Conservation (phyloP, 2,888 invertebrate genomes). For the Hyppa rectilinea region DNA sequence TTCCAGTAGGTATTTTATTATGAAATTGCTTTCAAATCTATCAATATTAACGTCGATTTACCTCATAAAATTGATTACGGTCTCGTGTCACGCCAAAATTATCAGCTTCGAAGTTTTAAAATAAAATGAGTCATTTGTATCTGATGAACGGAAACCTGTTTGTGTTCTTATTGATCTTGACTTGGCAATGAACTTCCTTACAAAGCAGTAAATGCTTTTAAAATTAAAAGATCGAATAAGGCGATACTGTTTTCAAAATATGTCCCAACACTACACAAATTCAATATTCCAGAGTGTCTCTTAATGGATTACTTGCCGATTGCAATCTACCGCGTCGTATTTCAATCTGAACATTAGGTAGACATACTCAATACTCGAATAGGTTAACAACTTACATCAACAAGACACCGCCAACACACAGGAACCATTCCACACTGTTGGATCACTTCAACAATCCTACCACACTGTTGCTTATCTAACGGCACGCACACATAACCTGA, state of each 20-base stretch:
- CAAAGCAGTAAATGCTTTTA: constrained; percentile 27
- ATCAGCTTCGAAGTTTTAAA: constrained; percentile 39
- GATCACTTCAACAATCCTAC: constrained; percentile 80
- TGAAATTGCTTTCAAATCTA: constrained; percentile 31
- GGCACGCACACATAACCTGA: constrained; percentile 86
- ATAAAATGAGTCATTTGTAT: constrained; percentile 48
- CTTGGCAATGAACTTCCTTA: constrained; percentile 50
- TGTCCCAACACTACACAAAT: constrained; percentile 1
- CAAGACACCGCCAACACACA: constrained; percentile 84
- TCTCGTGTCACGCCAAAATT: constrained; percentile 49
- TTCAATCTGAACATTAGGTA: constrained; percentile 10
- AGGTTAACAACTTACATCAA: constrained; percentile 82
- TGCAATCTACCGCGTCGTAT: constrained; percentile 11
- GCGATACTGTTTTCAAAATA: not conserved
- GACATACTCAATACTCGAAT: constrained; percentile 19
- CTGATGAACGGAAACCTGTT: constrained; percentile 50
- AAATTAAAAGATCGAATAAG: constrained; percentile 13
- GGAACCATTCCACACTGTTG: constrained; percentile 89
- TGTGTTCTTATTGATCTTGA: constrained; percentile 38
- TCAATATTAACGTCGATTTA: constrained; percentile 39
- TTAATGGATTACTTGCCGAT: constrained; percentile 36
- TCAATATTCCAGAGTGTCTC: constrained; percentile 21
- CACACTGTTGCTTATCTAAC: constrained; percentile 85
- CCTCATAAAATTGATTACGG: constrained; percentile 39
- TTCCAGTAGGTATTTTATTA: constrained; percentile 8